Percentiles rank a stretch among this genome's conserved stretches.
Conservation (phyloP, 2,888 invertebrate genomes). For the Podotricha telesiphe region DNA sequence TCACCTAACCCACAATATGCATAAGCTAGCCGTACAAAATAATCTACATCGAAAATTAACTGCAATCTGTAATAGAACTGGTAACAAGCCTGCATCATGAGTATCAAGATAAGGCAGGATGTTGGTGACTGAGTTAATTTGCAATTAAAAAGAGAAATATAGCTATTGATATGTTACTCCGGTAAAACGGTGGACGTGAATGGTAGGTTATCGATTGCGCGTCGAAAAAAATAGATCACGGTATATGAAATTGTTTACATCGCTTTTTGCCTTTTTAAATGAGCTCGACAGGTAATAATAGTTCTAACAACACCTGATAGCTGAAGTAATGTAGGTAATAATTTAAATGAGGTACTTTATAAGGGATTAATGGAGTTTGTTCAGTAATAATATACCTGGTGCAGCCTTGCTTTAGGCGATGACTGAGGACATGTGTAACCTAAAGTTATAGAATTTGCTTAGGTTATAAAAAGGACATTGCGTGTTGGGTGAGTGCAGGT, state of each 20-base stretch:
- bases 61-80: constrained; percentile 34
- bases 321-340: not conserved
- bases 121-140: constrained; percentile 31
- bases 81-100: constrained; percentile 26
- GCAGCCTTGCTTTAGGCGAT: no score
- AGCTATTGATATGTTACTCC: constrained; percentile 22
- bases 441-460: no score
- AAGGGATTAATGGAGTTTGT: not conserved
- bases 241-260: constrained; percentile 3
- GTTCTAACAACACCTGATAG: not conserved
- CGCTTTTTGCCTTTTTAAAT: not conserved
- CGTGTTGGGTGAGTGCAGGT: no score
- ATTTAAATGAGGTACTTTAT: constrained; percentile 4
- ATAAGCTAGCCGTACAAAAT: constrained; percentile 26
- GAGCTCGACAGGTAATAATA: not conserved
- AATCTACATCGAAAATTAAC: constrained; percentile 34
- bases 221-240: constrained; percentile 17
- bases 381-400: not conserved
- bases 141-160: constrained; percentile 27
- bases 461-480: no score
- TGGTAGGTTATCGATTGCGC: constrained; percentile 16
- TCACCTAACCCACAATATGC: not conserved
- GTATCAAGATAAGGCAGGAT: constrained; percentile 35
- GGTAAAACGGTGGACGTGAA: constrained; percentile 17
- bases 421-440: no score